Percentiles rank a stretch among this genome's conserved stretches.
phyloP scores from a whole-genome alignment of 2,888 invertebrate species.

The Chrysodeixis includens region DNA sequence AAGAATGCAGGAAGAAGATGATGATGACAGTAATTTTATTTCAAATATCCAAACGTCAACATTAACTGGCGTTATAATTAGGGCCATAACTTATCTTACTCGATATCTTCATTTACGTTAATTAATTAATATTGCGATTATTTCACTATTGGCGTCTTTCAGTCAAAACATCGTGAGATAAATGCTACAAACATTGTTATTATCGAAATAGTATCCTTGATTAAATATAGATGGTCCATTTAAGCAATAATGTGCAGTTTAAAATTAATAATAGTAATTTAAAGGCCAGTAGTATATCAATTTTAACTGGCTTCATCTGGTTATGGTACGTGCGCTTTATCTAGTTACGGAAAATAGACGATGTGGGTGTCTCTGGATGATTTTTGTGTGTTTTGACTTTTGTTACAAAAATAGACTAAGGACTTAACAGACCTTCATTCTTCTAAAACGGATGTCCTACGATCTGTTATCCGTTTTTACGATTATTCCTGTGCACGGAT shows the following conservation, averaged over 20 bases:
- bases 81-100: not conserved
- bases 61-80: too few relatives aligned
- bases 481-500: too few relatives aligned
- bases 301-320: constrained; percentile 16
- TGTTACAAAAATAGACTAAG: too few relatives aligned
- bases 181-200: not conserved
- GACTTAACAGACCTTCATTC: too few relatives aligned
- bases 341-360: not conserved
- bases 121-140: not conserved
- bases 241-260: constrained; percentile 14
- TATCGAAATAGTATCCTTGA: constrained; percentile 44
- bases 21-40: too few relatives aligned
- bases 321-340: constrained; percentile 22
- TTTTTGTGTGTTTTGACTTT: too few relatives aligned
- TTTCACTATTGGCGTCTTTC: constrained; percentile 8
- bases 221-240: constrained; percentile 49
- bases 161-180: constrained; percentile 1
- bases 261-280: constrained; percentile 13
- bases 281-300: constrained; percentile 10
- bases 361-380: too few relatives aligned
- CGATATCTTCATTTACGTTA: not conserved
- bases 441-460: too few relatives aligned
- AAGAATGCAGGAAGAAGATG: too few relatives aligned
- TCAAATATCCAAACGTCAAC: too few relatives aligned
- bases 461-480: too few relatives aligned